Evolutionary conservation across 2,888 invertebrate genomes (phyloP), one percentile per base, ranked within the genome.

Genomic region (Stenurella melanura): DNA sequence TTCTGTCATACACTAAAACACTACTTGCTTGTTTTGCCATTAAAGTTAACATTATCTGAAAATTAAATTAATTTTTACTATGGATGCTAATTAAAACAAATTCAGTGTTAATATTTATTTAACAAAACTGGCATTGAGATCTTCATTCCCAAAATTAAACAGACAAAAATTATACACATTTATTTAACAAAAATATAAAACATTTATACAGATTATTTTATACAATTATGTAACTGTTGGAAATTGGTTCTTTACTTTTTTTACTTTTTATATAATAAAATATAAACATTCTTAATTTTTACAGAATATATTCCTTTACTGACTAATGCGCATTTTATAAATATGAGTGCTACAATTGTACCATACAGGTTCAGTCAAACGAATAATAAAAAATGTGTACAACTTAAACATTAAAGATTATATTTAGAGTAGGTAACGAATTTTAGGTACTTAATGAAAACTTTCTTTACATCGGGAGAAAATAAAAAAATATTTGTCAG

Each of bases 81-180:
- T n/a, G n/a, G 21, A 26, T 26, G 21, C 21, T 26, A 26, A 66
- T 26, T 73, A 57, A 66, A 66, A 73, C 64, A 34, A n/a, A 17
- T 6, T 21, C 38, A 56, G 60, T 67, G 71, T 66, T 67, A 67
- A 67, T 19, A 21, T 79, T 80, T 77, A 74, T 77, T 81, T 73
- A 69, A 76, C 50, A 80, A 76, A 75, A 74, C 73, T 75, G 75
- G 71, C 71, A 75, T 68, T 50, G 71, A 75, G 75, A 75, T 71
- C 72, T 72, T 72, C 72, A 72, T 61, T 72, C 72, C 72, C 72
- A 72, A 72, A 72, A 54, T 60, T 67, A 67, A 21, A 26, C 21
- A 42, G 38, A 38, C 60, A 60, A 60, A 70, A 38, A 42, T 60
- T 42, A 61, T 70, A 70, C 57, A 70, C 60, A 72, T 63, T 54